These are phyloP conservation scores for Adelognathus sp. DNA, from an alignment of 2,888 invertebrate species.

Conservation along the genomic window DNA sequence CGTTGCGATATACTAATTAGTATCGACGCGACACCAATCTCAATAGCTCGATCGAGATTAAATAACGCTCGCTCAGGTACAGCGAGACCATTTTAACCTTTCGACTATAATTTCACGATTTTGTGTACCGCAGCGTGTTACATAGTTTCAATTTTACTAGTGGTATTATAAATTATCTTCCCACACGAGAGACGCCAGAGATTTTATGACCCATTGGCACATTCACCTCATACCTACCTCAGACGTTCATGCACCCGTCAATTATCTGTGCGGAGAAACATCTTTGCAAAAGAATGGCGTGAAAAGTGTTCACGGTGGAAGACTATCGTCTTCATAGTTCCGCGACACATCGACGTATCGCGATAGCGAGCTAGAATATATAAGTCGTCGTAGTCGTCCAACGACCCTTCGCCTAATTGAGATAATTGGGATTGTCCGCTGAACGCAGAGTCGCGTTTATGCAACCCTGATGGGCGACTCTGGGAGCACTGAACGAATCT, in stretches of 20 bases:
- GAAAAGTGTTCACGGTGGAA: background rate
- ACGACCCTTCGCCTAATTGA: slow-evolving; percentile 48
- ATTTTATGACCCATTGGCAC: slow-evolving; percentile 25
- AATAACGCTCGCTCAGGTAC: background rate
- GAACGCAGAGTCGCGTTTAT: background rate
- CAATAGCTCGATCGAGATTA: background rate
- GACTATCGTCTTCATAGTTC: too few relatives aligned
- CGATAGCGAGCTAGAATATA: background rate
- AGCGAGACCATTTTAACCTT: slow-evolving; percentile 1
- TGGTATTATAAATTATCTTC: slow-evolving; percentile 14
- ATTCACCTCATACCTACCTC: background rate
- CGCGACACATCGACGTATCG: too few relatives aligned
- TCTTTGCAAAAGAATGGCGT: background rate
- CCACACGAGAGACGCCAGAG: background rate
- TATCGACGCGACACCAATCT: slow-evolving; percentile 2
- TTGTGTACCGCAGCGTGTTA: background rate
- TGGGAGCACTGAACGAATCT: slow-evolving; percentile 36
- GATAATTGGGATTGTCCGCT: slow-evolving; percentile 51
- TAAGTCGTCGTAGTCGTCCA: background rate
- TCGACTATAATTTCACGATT: slow-evolving; percentile 10
- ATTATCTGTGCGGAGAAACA: slow-evolving; percentile 3
- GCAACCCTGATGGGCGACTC: background rate
- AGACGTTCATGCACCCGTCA: background rate
- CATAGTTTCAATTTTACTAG: slow-evolving; percentile 1
- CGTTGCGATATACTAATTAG: slow-evolving; percentile 12